Conservation (phyloP, 2,888 invertebrate genomes). For the Synanthedon tipuliformis region DNA sequence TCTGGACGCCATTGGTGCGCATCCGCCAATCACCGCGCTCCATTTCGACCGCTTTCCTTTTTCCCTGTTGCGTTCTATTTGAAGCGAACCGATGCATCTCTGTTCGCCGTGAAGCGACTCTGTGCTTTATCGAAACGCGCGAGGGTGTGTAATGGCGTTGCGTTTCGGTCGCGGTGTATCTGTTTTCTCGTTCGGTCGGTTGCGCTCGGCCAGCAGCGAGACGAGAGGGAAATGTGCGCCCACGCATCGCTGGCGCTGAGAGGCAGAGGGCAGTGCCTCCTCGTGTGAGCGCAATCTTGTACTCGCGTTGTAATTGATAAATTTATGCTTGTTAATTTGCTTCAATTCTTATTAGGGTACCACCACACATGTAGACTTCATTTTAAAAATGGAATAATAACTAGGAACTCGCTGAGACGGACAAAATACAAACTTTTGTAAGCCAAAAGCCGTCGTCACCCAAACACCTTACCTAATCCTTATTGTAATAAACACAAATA, state of each 20-base stretch:
- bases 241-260: conserved; percentile 6
- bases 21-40: conserved; percentile 62
- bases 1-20: conserved; percentile 53
- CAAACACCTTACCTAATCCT: too few relatives aligned
- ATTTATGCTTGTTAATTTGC: conserved; percentile 4
- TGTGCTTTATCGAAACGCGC: conserved; percentile 8
- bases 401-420: too few relatives aligned
- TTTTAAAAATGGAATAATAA: not conserved
- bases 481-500: too few relatives aligned
- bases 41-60: conserved; percentile 63
- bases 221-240: conserved; percentile 36
- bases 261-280: not conserved
- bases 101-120: conserved; percentile 10
- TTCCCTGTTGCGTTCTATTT: conserved; percentile 64
- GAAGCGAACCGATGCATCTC: conserved; percentile 61
- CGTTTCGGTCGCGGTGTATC: conserved; percentile 31
- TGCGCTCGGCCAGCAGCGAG: conserved; percentile 57
- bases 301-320: conserved; percentile 7
- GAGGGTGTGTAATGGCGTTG: conserved; percentile 10
- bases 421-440: too few relatives aligned
- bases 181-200: conserved; percentile 62
- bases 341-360: not conserved
- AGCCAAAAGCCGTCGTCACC: too few relatives aligned
- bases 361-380: not conserved
- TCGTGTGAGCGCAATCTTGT: not conserved